These are phyloP conservation scores for Halcyon leucocephala DNA, from an alignment of 2,797 vertebrate genomes.

Conservation along the genomic window DNA sequence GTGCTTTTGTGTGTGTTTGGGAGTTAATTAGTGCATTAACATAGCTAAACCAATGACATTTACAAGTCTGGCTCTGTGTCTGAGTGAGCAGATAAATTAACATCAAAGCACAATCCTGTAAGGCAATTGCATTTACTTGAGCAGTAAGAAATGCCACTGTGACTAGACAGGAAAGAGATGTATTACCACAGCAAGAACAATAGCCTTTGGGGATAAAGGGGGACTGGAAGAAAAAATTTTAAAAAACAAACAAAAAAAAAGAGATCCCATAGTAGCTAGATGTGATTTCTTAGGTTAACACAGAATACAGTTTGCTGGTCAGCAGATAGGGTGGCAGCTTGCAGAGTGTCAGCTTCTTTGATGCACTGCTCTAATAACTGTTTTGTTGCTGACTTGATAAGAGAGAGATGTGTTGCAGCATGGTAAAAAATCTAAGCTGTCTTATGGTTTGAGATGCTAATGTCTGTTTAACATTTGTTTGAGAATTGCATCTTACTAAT, in stretches of 20 bases:
- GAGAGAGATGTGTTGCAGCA: background rate
- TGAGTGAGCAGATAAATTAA: slow-evolving; percentile 9
- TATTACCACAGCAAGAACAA: background rate
- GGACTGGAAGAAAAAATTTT: no score
- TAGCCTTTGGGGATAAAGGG: background rate
- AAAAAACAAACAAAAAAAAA: background rate
- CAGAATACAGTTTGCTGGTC: background rate
- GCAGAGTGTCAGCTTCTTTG: background rate
- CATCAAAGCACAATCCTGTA: background rate
- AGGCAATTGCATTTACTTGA: background rate
- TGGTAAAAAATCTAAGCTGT: background rate
- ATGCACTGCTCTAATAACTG: background rate
- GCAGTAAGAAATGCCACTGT: background rate
- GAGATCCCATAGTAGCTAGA: background rate
- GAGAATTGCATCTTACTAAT: background rate
- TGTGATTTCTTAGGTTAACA: background rate
- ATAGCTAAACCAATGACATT: background rate
- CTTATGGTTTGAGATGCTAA: background rate
- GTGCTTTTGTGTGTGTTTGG: background rate
- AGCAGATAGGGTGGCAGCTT: background rate
- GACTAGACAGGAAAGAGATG: slow-evolving; percentile 16
- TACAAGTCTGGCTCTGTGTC: background rate
- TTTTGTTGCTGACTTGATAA: background rate
- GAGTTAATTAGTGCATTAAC: background rate
- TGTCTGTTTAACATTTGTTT: background rate